A percentile compares a stretch with the other conserved stretches of the same genome.
phyloP scores from a whole-genome alignment of 2,888 invertebrate genomes.

The Agrypnus murinus region DNA sequence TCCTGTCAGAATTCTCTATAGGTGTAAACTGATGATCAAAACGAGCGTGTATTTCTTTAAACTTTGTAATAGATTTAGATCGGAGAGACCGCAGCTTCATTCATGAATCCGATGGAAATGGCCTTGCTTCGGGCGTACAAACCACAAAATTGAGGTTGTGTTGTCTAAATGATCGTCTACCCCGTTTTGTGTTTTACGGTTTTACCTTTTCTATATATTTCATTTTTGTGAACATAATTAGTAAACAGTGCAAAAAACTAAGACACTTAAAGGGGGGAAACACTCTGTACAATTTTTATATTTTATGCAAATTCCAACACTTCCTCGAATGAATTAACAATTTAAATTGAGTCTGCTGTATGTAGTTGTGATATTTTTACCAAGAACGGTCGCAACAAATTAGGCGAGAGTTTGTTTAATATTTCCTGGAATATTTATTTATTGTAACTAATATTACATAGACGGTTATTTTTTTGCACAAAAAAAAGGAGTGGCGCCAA shows the following conservation, averaged over 20 bases:
- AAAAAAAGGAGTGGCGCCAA: constrained; percentile 34
- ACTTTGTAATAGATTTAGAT: constrained; percentile 50
- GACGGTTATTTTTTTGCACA: constrained; percentile 16
- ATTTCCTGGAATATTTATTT: constrained; percentile 33
- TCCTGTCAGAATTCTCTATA: constrained; percentile 26
- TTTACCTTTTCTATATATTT: not conserved
- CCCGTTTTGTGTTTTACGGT: constrained; percentile 29
- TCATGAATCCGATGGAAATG: constrained; percentile 49
- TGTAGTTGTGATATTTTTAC: constrained; percentile 23
- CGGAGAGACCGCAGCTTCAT: constrained; percentile 50
- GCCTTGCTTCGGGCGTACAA: constrained; percentile 50
- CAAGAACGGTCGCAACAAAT: constrained; percentile 28
- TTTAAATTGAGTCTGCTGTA: constrained; percentile 37
- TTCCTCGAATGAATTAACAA: constrained; percentile 37
- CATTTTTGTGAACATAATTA: not conserved
- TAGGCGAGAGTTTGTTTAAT: constrained; percentile 28
- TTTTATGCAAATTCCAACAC: constrained; percentile 11
- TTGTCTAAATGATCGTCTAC: constrained; percentile 47
- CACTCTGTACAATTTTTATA: constrained; percentile 19
- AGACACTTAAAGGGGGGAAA: not conserved
- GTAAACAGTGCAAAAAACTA: not conserved
- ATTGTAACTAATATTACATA: constrained; percentile 17
- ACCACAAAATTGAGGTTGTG: constrained; percentile 50
- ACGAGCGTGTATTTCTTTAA: constrained; percentile 31
- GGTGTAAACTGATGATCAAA: constrained; percentile 34